phyloP scores from a whole-genome alignment of 1,140 invertebrate species.

The Drosophila ohnishii region DNA sequence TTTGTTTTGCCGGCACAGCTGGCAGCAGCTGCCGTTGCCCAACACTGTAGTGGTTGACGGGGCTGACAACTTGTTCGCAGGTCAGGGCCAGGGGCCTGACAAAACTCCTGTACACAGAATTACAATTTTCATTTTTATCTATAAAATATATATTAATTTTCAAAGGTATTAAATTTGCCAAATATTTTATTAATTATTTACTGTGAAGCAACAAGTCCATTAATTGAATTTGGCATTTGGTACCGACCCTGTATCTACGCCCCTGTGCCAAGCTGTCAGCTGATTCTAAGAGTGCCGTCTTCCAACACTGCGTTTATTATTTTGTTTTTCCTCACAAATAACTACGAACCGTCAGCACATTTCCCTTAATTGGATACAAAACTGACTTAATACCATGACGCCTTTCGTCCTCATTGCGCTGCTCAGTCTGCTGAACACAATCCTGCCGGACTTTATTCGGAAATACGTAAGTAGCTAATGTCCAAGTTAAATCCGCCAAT shows the following conservation, averaged over 20 bases:
- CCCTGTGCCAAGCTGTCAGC: slow-evolving; percentile 6
- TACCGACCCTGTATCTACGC: not conserved
- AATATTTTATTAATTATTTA: not conserved
- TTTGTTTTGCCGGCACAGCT: slow-evolving; percentile 64
- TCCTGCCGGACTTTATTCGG: slow-evolving; percentile 67
- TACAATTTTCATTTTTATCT: too few species aligned
- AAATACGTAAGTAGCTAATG: slow-evolving; percentile 61
- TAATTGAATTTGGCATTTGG: not conserved
- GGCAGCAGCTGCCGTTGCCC: slow-evolving; percentile 16
- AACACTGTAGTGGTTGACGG: slow-evolving; percentile 18
- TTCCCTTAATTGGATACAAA: slow-evolving; percentile 13
- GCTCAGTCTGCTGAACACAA: slow-evolving; percentile 65
- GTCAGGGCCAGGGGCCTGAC: not conserved
- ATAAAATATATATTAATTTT: too few species aligned
- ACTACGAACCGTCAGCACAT: not conserved
- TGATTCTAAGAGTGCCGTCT: not conserved
- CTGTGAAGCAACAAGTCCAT: not conserved
- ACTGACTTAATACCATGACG: slow-evolving; percentile 54
- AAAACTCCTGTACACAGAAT: not conserved
- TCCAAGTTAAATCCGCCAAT: not conserved
- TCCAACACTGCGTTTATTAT: slow-evolving; percentile 8
- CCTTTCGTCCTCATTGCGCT: slow-evolving; percentile 62
- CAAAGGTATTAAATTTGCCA: too few species aligned
- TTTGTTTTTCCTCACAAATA: slow-evolving; percentile 34
- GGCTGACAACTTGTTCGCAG: slow-evolving; percentile 4